phyloP scores from a whole-genome alignment of 1,140 invertebrate species.

The Micrasema longulum region DNA sequence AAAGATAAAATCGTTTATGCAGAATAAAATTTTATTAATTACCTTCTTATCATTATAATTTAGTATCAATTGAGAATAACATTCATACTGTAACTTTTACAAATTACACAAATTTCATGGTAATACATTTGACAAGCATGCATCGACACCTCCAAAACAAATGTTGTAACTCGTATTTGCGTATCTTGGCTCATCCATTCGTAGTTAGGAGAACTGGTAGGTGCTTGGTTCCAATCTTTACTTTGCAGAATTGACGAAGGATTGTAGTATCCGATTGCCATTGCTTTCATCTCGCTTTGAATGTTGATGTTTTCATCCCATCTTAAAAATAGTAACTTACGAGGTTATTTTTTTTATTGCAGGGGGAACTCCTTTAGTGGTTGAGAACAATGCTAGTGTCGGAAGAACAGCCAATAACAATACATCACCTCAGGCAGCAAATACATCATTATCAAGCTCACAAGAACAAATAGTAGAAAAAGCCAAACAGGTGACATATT shows the following conservation, averaged over 20 bases:
- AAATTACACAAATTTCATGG: too few species aligned
- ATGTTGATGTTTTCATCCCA: constrained; percentile 22
- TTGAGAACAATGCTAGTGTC: constrained; percentile 41
- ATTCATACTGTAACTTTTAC: too few species aligned
- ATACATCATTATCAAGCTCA: constrained; percentile 52
- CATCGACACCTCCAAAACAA: too few species aligned
- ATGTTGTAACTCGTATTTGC: constrained; percentile 18
- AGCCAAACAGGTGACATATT: constrained; percentile 82
- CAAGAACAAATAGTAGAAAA: constrained; percentile 89
- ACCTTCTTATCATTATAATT: too few species aligned
- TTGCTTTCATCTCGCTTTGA: constrained; percentile 41
- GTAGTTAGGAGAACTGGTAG: constrained; percentile 27
- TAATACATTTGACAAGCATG: too few species aligned
- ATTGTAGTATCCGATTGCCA: constrained; percentile 34
- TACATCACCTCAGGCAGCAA: constrained; percentile 48
- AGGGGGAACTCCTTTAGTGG: constrained; percentile 70
- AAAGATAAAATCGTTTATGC: too few species aligned
- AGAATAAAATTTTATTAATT: too few species aligned
- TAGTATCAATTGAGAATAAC: too few species aligned
- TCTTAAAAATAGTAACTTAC: background rate
- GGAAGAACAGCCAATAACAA: constrained; percentile 55
- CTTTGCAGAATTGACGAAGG: constrained; percentile 31
- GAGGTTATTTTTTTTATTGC: constrained; percentile 51
- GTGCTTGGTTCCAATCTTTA: constrained; percentile 42
- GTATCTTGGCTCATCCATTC: constrained; percentile 6